Conservation (phyloP, 2,797 vertebrate species). For the Erpetoichthys calabaricus region DNA sequence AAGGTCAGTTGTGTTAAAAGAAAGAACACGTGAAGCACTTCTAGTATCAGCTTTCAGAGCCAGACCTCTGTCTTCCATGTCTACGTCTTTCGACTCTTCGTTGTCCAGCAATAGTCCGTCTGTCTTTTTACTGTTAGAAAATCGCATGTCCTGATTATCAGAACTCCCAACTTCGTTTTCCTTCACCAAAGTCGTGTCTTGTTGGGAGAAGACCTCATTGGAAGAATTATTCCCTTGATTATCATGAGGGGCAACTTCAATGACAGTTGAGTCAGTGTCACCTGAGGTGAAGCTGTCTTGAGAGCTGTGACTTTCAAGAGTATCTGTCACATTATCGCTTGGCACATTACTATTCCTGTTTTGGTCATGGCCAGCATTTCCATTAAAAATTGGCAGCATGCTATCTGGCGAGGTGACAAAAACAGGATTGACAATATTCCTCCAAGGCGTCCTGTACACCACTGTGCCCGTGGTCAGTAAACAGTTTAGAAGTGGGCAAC, state of each 20-base stretch:
- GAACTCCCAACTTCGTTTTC: too few relatives aligned
- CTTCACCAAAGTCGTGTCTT: neutral
- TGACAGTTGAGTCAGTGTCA: constrained; percentile 47
- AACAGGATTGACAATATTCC: constrained; percentile 59
- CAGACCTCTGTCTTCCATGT: neutral
- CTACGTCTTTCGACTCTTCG: constrained; percentile 12
- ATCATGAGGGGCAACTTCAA: constrained; percentile 32
- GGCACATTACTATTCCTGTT: constrained; percentile 41
- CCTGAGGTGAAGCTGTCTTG: constrained; percentile 25
- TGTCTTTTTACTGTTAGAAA: too few relatives aligned
- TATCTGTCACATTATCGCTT: constrained; percentile 38
- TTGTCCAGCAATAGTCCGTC: neutral
- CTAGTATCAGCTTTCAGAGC: constrained; percentile 4
- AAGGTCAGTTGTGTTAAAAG: constrained; percentile 42
- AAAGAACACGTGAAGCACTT: constrained; percentile 31
- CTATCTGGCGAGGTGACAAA: constrained; percentile 50
- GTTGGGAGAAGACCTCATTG: neutral
- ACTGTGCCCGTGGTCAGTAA: constrained; percentile 57
- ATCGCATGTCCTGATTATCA: too few relatives aligned
- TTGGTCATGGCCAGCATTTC: constrained; percentile 34
- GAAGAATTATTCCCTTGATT: constrained; percentile 4
- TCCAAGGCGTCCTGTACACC: constrained; percentile 62
- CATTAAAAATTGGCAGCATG: constrained; percentile 42
- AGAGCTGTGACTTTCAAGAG: constrained; percentile 54
- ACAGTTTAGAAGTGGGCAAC: constrained; percentile 59